A percentile compares a stretch with the other conserved stretches of the same genome.
Evolutionary conservation across 2,888 invertebrate species (phyloP).

Genomic region (Drosophila hamatofila): DNA sequence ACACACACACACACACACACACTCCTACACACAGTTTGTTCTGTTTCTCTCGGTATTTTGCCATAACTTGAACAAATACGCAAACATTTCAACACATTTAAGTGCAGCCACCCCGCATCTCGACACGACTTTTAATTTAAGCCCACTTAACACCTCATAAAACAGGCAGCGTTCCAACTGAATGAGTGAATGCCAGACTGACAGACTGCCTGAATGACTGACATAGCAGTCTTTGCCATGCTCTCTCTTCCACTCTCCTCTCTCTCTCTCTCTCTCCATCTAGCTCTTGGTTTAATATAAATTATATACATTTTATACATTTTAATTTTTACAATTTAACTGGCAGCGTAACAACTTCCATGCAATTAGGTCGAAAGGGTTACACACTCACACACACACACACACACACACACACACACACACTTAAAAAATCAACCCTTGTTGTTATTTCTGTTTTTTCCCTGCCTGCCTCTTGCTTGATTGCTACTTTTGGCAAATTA

Average conservation of each 20-base stretch:
- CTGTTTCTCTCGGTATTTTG: conserved; percentile 56
- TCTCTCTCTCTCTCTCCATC: conserved; percentile 13
- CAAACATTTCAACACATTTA: conserved; percentile 79
- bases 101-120: conserved; percentile 15
- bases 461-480: conserved; percentile 59
- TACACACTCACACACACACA: conserved; percentile 29
- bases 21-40: conserved; percentile 32
- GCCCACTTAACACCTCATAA: conserved; percentile 83
- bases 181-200: conserved; percentile 55
- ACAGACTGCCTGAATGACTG: conserved; percentile 32
- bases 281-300: conserved; percentile 60
- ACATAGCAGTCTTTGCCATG: conserved; percentile 9
- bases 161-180: conserved; percentile 69
- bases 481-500: conserved; percentile 81
- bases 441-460: conserved; percentile 25
- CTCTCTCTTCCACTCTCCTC: background rate
- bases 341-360: conserved; percentile 75
- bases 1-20: conserved; percentile 12
- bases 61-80: conserved; percentile 77
- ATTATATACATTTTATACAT: conserved; percentile 78
- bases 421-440: conserved; percentile 47
- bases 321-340: conserved; percentile 79
- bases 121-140: conserved; percentile 76
- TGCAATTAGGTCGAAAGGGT: conserved; percentile 82
- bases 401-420: background rate